Base-by-base conservation (phyloP, 2,113 vertebrate species). In the Atrichornis clamosus region DNA sequence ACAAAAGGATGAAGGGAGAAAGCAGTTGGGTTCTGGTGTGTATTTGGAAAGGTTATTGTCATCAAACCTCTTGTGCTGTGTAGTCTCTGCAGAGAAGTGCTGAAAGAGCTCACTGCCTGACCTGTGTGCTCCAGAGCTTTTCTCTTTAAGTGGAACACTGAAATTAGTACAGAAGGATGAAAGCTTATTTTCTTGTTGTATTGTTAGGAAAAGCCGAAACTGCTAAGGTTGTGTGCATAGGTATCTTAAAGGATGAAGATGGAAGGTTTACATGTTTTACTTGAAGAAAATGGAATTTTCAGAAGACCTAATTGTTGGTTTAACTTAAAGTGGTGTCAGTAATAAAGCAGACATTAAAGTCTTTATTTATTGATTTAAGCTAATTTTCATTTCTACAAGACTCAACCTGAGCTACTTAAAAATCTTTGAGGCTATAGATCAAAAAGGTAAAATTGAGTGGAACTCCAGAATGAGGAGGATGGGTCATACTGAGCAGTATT, bases 201-300 rank as follows among this genome's bases (percentile, higher is more conserved):
- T 64, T 76, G 21, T 21, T 39, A 15, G 50, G n/a, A 67, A 63
- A 27, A 70, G 11, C 2, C 8, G 23, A 23, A 41, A 49, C 10
- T 0, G 0, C 44, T 33, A 0, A 49, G 32, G 37, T 28, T 8
- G 6, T 37, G 11, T 10, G 15, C 7, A 7, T 33, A 67, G 13
- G 26, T 12, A 60, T 79, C 23, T 72, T 63, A 67, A 67, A 60
- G 14, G 26, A 15, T 39, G 62, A 67, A 17, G 35, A 7, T 59
- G 27, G 56, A 47, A 67, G 4, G 13, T 17, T 84, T 82, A 37
- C 13, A 4, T 73, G 15, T 49, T 76, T 41, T 53, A 32, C 3
- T 13, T 46, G n/a, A 52, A 70, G 24, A 24, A 81, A 84, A 55
- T 6, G 5, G 8, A 17, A 13, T 62, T 89, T 92, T 86, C 26